Evolutionary conservation across 1,140 invertebrate species (phyloP), one percentile per base, ranked within the genome.

Genomic region (Euwallacea fornicatus): DNA sequence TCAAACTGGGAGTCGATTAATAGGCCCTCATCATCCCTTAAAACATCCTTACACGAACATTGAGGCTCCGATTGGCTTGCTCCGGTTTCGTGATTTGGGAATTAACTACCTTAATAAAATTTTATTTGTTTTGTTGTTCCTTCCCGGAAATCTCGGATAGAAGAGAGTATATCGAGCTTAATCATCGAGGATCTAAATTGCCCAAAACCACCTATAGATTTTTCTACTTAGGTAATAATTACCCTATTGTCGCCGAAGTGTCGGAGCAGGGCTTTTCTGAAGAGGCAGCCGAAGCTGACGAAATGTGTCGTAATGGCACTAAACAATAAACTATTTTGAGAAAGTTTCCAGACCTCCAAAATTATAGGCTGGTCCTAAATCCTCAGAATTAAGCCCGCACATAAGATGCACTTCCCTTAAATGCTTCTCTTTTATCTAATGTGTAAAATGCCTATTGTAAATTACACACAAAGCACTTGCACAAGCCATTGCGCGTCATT

Each of bases 41-140:
- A 53, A 68, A 68, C 55, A 68, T 68, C 66, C 55, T 68, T 68
- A 60, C 66, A 68, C 55, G 66, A 60, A 58, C 50, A 53, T 68
- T 42, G 43, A 53, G 66, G 15, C 55, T 42, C 55, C 33, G 66
- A 68, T 69, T 47, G 66, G 66, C 59, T 69, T 54, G 66, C 59
- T 69, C 61, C 44, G 66, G 66, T 69, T 69, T 53, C 66, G 66
- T 69, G 66, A 69, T 69, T 69, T 62, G 66, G 66, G 33, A 60
- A 6, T 69, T 69, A 69, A 69, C 66, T 54, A 69, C 58, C 66
- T 55, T 62, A 69, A 69, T 69, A 69, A 69, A 69, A 69, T 69
- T 69, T 69, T 69, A 69, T 69, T 62, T 60, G 50, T 66, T 68
- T 55, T 68, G 15, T 42, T 60, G 41, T 15, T 33, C 16, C 10